Evolutionary conservation across 2,888 invertebrate genomes (phyloP), one percentile per base, ranked within the genome.

Genomic region (Drosophila mimica): DNA sequence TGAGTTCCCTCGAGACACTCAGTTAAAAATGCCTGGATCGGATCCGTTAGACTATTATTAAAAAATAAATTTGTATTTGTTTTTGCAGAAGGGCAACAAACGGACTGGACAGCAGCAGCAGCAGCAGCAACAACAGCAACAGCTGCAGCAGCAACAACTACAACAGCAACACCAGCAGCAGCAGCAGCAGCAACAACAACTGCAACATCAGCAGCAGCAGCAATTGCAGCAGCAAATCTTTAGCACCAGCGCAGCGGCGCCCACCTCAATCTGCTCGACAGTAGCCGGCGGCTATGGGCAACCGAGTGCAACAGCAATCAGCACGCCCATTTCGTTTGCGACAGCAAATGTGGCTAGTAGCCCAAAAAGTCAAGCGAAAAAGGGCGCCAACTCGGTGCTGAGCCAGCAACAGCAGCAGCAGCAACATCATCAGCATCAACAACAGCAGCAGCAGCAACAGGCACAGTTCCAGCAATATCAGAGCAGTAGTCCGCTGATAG

Each of bases 311-410:
- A 85, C 92, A 82, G 82, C 92, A 91, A 91, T 92, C 84, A 92
- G 90, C 82, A 91, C 92, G 91, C 90, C 92, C 90, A 91, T 89
- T 91, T 88, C 92, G 92, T 91, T 92, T 92, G 89, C 93, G 91
- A 82, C 93, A 91, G 90, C 93, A 92, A 91, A 92, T 91, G 91
- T 93, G 92, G 93, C 92, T 91, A 89, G 92, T 90, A 91, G 92
- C 91, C 89, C 93, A 92, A 93, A 93, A 92, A 91, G 93, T 91
- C 91, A 93, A 93, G 81, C 93, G 93, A 93, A 93, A 93, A 93
- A 93, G 91, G 89, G 87, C 72, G 74, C 80, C 76, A 77, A 81
- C 59, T 75, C 89, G 64, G 67, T 79, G 70, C 71, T 82, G 74
- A 90, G 73, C 79, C 89, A 88, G 48, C 92, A 89, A 31, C 82